These are phyloP conservation scores for Malurus elegans DNA, from an alignment of 2,113 vertebrate genomes.

Conservation along the genomic window DNA sequence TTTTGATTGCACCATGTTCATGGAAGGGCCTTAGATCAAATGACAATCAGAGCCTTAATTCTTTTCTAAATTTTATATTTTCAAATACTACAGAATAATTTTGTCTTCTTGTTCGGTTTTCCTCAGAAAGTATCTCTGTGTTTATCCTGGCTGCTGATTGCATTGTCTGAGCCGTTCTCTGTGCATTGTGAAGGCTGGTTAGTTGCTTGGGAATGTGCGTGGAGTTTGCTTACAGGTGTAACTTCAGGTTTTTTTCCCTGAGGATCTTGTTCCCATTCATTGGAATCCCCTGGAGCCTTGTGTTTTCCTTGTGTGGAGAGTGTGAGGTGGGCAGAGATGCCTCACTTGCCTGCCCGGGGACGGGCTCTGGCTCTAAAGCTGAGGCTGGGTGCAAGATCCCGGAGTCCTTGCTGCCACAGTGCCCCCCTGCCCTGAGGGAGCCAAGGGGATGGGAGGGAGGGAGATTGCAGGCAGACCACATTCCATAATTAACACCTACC, in stretches of 20 bases:
- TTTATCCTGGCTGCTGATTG: background rate
- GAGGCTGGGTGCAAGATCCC: background rate
- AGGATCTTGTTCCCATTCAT: background rate
- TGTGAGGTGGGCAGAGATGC: background rate
- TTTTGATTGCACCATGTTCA: background rate
- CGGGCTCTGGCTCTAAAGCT: background rate
- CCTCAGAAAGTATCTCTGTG: background rate
- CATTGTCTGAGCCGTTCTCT: background rate
- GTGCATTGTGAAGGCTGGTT: background rate
- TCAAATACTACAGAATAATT: background rate
- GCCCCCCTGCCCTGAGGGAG: background rate
- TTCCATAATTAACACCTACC: constrained; percentile 59
- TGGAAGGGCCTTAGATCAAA: background rate
- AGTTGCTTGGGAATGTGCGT: background rate
- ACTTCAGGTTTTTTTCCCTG: background rate
- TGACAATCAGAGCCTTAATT: background rate
- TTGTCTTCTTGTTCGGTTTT: background rate
- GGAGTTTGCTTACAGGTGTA: background rate
- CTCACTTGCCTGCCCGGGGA: background rate
- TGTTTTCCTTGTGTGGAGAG: background rate
- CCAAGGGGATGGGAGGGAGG: background rate
- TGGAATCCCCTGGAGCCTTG: background rate
- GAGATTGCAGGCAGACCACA: constrained; percentile 5
- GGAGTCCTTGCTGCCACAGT: background rate
- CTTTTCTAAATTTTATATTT: background rate